Evolutionary conservation across 2,888 invertebrate species (phyloP).

Genomic region (Hybos culiciformis): DNA sequence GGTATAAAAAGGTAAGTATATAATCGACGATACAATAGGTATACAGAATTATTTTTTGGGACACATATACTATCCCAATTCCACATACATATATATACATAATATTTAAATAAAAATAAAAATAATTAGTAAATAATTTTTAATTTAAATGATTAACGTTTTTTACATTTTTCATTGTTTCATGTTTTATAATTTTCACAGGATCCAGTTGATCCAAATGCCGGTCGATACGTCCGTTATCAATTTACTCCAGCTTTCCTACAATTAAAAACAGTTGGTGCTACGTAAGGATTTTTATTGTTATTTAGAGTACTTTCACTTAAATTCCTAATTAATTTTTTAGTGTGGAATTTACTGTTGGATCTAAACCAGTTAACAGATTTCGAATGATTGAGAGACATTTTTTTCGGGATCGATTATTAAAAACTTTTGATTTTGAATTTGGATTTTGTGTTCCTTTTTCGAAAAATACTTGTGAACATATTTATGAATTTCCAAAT

Average conservation of each 20-base stretch:
- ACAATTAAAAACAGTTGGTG: slow-evolving; percentile 90
- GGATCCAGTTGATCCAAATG: slow-evolving; percentile 63
- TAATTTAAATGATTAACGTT: too few species aligned
- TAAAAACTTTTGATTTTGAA: slow-evolving; percentile 98
- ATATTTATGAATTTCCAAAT: slow-evolving; percentile 95
- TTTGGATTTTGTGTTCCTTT: slow-evolving; percentile 99
- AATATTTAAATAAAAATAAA: too few species aligned
- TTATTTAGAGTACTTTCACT: not conserved
- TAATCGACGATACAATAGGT: too few species aligned
- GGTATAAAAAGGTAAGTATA: too few species aligned
- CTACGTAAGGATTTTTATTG: slow-evolving; percentile 62
- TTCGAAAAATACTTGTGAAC: slow-evolving; percentile 95
- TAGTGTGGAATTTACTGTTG: slow-evolving; percentile 95
- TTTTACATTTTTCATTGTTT: too few species aligned
- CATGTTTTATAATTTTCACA: slow-evolving; percentile 28
- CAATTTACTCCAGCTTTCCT: slow-evolving; percentile 98
- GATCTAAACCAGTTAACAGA: slow-evolving; percentile 79
- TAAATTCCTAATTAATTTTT: slow-evolving; percentile 18
- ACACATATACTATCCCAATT: too few species aligned
- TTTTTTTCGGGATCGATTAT: slow-evolving; percentile 80
- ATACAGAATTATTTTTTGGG: too few species aligned
- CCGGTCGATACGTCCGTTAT: slow-evolving; percentile 94
- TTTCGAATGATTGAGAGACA: slow-evolving; percentile 98
- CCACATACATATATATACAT: too few species aligned
- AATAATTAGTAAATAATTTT: too few species aligned